Conservation (phyloP, 2,113 vertebrate species). For the Pseudopodoces humilis region DNA sequence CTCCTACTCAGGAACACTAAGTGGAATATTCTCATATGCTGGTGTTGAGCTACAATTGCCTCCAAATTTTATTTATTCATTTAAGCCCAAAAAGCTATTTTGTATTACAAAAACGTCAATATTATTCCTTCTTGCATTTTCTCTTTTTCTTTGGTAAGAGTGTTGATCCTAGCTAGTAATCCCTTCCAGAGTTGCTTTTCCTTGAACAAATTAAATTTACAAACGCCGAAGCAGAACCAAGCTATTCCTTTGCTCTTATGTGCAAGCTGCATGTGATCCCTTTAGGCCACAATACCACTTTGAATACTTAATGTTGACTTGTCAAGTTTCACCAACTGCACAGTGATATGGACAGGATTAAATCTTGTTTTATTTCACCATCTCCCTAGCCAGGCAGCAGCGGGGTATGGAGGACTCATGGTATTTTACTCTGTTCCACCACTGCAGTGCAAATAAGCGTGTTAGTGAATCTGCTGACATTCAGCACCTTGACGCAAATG, state of each 20-base stretch:
- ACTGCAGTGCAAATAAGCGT: not conserved
- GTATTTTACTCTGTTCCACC: not conserved
- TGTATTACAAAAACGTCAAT: slow-evolving; percentile 25
- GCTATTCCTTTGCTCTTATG: not conserved
- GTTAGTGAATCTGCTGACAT: slow-evolving; percentile 28
- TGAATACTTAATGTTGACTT: slow-evolving; percentile 61
- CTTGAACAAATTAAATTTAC: slow-evolving; percentile 62
- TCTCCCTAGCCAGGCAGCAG: not conserved
- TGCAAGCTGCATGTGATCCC: slow-evolving; percentile 27
- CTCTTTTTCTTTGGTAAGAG: slow-evolving; percentile 23
- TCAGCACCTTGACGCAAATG: not conserved
- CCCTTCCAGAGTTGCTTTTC: slow-evolving; percentile 61
- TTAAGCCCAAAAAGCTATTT: slow-evolving; percentile 6
- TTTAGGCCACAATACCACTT: not conserved
- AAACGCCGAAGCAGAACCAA: slow-evolving; percentile 56
- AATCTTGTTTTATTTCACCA: slow-evolving; percentile 8
- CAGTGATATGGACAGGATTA: not conserved
- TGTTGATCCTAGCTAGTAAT: slow-evolving; percentile 49
- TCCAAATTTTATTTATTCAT: slow-evolving; percentile 26
- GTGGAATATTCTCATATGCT: not conserved
- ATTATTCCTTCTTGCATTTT: slow-evolving; percentile 46
- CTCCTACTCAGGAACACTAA: not conserved
- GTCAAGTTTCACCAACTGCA: not conserved
- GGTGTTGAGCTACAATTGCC: not conserved
- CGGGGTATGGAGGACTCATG: not conserved